Evolutionary conservation across 2,888 invertebrate genomes (phyloP).

Genomic region (Sarcophaga rosellei): DNA sequence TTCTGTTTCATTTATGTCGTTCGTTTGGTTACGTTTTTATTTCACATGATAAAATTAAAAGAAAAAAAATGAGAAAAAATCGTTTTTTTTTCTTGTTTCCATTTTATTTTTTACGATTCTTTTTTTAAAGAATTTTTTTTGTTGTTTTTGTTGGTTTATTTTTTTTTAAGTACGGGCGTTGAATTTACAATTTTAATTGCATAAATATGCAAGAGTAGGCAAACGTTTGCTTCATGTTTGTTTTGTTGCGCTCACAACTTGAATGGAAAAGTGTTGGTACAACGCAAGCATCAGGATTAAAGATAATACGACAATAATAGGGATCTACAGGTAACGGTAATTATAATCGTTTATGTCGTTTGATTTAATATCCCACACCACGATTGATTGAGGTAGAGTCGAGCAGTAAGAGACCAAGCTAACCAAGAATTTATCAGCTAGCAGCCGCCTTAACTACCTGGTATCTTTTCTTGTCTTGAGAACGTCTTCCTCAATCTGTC

Average conservation of each 20-base stretch:
- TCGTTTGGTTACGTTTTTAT: constrained; percentile 32
- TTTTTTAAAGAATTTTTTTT: not conserved
- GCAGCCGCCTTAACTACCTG: too few species aligned
- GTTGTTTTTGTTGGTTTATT: constrained; percentile 7
- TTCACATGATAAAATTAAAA: constrained; percentile 33
- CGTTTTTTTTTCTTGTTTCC: not conserved
- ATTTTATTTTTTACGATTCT: constrained; percentile 26
- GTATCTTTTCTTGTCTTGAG: too few species aligned
- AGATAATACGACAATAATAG: not conserved
- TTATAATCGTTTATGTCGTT: too few species aligned
- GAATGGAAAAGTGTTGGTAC: not conserved
- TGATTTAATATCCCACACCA: too few species aligned
- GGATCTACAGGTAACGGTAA: not conserved
- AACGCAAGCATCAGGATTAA: not conserved
- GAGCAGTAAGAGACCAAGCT: too few species aligned
- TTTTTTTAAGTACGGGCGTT: constrained; percentile 64
- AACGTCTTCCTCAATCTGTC: too few species aligned
- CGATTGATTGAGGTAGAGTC: too few species aligned
- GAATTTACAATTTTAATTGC: constrained; percentile 80
- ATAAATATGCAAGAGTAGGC: constrained; percentile 76
- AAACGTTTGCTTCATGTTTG: constrained; percentile 57
- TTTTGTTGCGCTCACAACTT: not conserved
- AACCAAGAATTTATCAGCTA: too few species aligned
- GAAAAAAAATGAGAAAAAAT: not conserved
- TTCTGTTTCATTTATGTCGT: constrained; percentile 31